Conservation (phyloP, 2,113 vertebrate genomes). For the Salvelinus alpinus region DNA sequence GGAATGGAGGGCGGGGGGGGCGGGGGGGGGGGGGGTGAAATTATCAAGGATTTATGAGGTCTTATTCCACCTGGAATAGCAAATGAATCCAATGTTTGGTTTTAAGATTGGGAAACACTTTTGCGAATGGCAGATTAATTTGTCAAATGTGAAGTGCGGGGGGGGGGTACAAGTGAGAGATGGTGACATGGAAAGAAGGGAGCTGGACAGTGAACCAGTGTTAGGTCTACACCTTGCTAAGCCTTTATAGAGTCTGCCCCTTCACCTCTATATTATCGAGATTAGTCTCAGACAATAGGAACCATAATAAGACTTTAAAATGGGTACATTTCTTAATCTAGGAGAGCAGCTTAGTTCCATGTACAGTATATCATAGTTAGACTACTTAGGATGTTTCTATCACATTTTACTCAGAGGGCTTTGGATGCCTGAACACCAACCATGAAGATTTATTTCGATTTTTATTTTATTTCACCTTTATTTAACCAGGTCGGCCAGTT, state of each 20-base stretch:
- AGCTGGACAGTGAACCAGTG: not conserved
- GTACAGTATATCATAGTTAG: no score
- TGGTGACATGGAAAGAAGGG: not conserved
- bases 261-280: not conserved
- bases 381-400: no score
- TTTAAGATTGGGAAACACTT: constrained; percentile 13
- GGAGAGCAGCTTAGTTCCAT: no score
- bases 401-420: no score
- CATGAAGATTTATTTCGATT: no score
- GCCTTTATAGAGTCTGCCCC: not conserved
- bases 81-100: constrained; percentile 16
- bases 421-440: no score
- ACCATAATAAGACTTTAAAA: no score
- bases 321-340: no score
- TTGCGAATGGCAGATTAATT: constrained; percentile 8
- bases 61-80: not conserved
- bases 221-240: not conserved
- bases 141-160: constrained; percentile 26
- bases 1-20: not conserved
- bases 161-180: no score
- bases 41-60: constrained; percentile 24
- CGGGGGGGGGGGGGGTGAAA: not conserved
- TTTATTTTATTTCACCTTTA: no score
- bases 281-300: no score
- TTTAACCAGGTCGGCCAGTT: no score